Conservation (phyloP, 2,797 vertebrate species). For the Urosaurus nigricauda region DNA sequence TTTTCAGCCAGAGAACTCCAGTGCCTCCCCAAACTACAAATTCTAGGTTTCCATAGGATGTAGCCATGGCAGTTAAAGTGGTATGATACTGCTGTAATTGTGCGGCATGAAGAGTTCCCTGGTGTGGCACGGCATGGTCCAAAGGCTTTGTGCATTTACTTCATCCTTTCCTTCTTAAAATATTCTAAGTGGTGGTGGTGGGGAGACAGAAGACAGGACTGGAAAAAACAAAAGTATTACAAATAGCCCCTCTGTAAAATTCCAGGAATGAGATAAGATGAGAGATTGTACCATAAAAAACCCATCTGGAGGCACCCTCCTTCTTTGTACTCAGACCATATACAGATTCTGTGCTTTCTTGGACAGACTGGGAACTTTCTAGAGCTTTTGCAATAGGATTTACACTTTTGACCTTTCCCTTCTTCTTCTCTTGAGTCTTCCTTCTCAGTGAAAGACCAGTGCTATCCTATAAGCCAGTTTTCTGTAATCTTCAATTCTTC, state of each 20-base stretch:
- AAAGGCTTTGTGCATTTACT: not conserved
- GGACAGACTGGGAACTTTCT: not conserved
- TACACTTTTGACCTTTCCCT: not conserved
- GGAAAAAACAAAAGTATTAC: not conserved
- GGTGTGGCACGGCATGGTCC: not conserved
- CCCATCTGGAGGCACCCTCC: not conserved
- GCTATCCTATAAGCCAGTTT: not conserved
- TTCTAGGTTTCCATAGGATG: no score
- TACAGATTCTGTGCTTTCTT: not conserved
- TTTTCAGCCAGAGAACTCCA: no score
- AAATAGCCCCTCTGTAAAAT: not conserved
- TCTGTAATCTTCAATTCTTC: not conserved
- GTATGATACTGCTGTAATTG: not conserved
- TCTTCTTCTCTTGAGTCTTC: not conserved
- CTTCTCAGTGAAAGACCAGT: not conserved
- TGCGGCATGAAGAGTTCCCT: not conserved
- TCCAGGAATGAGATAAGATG: no score
- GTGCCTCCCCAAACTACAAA: no score
- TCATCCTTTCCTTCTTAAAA: not conserved
- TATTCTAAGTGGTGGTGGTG: not conserved
- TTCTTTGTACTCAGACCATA: not conserved
- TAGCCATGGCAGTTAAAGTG: no score
- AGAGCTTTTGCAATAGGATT: not conserved
- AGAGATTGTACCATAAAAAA: not conserved
- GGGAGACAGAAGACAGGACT: not conserved